A percentile compares a stretch with the other conserved stretches of the same genome.
These are phyloP conservation scores for Leptinotarsa haldemani DNA, from an alignment of 2,888 invertebrate genomes.

Conservation along the genomic window DNA sequence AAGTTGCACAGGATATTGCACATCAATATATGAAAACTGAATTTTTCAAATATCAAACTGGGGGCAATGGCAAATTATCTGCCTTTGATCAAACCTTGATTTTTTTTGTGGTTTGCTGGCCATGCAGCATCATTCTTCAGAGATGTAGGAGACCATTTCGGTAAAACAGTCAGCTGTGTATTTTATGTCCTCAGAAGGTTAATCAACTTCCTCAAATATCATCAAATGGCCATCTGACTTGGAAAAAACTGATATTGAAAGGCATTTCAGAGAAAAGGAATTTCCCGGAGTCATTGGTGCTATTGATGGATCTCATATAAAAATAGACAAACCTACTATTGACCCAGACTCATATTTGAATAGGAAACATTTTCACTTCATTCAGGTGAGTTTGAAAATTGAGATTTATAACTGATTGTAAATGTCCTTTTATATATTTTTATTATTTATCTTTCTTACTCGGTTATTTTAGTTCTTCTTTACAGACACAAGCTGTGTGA, in stretches of 20 bases:
- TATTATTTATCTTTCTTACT: too few species aligned
- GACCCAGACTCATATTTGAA: neutral
- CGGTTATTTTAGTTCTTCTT: too few species aligned
- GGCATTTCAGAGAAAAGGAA: neutral
- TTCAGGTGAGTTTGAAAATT: too few species aligned
- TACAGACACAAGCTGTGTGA: too few species aligned
- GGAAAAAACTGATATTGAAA: conserved; percentile 5
- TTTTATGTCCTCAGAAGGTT: conserved; percentile 8
- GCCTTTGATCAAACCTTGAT: neutral
- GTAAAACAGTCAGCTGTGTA: conserved; percentile 24
- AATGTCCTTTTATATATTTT: too few species aligned
- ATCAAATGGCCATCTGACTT: conserved; percentile 23
- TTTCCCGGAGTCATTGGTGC: neutral
- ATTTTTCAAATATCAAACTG: neutral
- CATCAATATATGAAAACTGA: too few species aligned
- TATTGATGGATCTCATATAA: neutral
- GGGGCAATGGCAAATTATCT: neutral
- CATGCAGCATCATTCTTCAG: conserved; percentile 16
- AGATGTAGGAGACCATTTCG: conserved; percentile 20
- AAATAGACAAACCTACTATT: neutral
- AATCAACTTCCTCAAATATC: conserved; percentile 4
- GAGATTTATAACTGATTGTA: too few species aligned
- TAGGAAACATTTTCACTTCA: too few species aligned
- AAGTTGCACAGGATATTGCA: conserved; percentile 17
- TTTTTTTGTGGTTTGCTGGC: conserved; percentile 23